Base-by-base conservation (phyloP, 1,140 invertebrate genomes). In the Parasteatoda tepidariorum region DNA sequence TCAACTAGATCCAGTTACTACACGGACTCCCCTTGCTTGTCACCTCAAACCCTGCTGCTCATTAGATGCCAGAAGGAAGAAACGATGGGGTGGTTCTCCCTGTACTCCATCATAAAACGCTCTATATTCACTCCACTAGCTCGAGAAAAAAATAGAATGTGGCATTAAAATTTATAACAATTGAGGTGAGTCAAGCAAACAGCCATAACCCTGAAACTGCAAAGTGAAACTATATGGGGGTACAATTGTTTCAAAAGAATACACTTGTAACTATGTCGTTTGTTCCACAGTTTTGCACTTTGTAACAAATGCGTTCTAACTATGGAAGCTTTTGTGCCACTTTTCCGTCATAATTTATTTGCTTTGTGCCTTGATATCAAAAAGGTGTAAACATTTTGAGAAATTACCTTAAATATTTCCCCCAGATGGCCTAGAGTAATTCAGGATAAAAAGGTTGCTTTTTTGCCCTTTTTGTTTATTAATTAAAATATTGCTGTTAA, bases 1-100 rank as follows among this genome's bases (percentile, higher is more conserved):
- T 68, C 76, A 55, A 79, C 64, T 79, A 55, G 78, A 82, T 82
- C 78, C 48, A 68, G 76, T 79, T 79, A 79, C 76, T 33, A 31
- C 34, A 11, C 33, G 54, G 54, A 59, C 24, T 34, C 24, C 54
- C 22, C 24, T 22, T 31, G 24, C 67, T 34, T 71, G 33, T 34
- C 30, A 5, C 31, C 66, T 24, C 61, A n/a, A 22, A 5, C 78
- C 67, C 66, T 54, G 78, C 24, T 82, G 78, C 78, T 82, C 78
- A 82, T 82, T 82, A 82, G 67, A 82, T 38, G 78, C 67, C 78
- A 31, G 41, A 57, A 67, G 30, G 38, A 48, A 48, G 4, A 48
- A 48, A 48, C 38, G 38, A 48, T 9, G 62, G 75, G 75, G 75
- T 41, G 7, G 59, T 22, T 62, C 64, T 6, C 28, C 33, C 18